These are phyloP conservation scores for Pilophorus perplexus DNA, from an alignment of 2,888 invertebrate genomes.

Conservation along the genomic window DNA sequence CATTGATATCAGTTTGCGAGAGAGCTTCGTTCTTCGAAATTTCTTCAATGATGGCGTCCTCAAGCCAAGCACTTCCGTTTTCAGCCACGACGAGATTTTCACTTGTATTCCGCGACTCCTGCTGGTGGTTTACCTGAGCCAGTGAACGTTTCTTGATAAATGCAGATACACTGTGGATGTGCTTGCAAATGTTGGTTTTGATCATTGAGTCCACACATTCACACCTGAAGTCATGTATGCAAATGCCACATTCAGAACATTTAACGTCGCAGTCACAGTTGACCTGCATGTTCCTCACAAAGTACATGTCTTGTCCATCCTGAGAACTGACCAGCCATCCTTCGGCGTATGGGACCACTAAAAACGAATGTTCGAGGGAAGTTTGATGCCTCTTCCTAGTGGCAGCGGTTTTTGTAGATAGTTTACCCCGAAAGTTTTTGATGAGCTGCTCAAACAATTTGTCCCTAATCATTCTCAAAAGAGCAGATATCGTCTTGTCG, in stretches of 20 bases:
- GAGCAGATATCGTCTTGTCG: constrained; percentile 46
- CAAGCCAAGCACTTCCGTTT: too few relatives aligned
- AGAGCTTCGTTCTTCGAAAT: too few relatives aligned
- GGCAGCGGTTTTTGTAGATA: constrained; percentile 28
- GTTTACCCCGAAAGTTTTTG: constrained; percentile 49
- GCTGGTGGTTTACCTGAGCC: too few relatives aligned
- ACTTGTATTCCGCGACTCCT: too few relatives aligned
- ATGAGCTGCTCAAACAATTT: constrained; percentile 48
- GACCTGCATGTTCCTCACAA: not conserved
- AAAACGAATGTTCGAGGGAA: not conserved
- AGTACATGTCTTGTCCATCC: not conserved
- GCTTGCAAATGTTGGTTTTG: too few relatives aligned
- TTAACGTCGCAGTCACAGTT: constrained; percentile 11
- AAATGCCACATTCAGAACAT: constrained; percentile 10
- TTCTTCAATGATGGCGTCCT: too few relatives aligned
- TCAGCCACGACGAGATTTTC: too few relatives aligned
- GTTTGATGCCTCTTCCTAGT: constrained; percentile 1
- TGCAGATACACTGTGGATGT: too few relatives aligned
- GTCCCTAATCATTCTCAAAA: constrained; percentile 48
- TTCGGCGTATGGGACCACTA: not conserved
- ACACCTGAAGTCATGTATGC: constrained; percentile 23
- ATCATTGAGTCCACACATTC: constrained; percentile 6
- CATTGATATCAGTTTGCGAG: too few relatives aligned
- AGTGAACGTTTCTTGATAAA: too few relatives aligned
- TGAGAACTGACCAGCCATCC: constrained; percentile 9